Percentiles rank a stretch among this genome's conserved stretches.
Conservation (phyloP, 2,113 vertebrate genomes). For the Gymnocephalus cernua region DNA sequence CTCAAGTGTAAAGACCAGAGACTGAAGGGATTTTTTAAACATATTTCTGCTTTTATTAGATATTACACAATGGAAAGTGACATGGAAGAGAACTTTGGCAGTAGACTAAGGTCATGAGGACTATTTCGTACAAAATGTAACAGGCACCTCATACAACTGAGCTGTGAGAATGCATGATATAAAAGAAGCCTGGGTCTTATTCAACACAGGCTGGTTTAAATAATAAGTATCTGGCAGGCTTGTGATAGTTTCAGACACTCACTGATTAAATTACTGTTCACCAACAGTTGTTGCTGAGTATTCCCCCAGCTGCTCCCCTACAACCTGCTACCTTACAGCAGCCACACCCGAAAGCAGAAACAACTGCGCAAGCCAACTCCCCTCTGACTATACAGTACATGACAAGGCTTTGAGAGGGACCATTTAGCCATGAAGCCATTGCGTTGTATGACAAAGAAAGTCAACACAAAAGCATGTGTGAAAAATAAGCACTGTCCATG, state of each 20-base stretch:
- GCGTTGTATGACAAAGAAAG: not conserved
- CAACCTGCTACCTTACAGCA: constrained; percentile 4
- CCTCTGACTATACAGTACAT: constrained; percentile 7
- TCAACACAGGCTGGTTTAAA: not conserved
- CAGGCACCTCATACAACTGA: not conserved
- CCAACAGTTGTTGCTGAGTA: not conserved
- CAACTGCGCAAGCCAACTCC: not conserved
- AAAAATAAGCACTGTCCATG: not conserved
- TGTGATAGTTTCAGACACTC: not conserved
- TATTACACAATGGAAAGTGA: not conserved
- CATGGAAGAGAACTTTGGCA: not conserved
- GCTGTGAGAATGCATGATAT: not conserved
- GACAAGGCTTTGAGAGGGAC: not conserved
- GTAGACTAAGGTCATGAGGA: not conserved
- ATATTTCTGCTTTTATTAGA: constrained; percentile 10
- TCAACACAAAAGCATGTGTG: not conserved
- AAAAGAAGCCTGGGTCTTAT: not conserved
- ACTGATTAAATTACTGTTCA: constrained; percentile 13
- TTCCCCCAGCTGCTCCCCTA: not conserved
- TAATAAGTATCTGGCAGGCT: not conserved
- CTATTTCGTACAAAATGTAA: not conserved
- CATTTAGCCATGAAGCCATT: not conserved
- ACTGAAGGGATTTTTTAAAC: not conserved
- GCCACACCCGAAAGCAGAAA: not conserved
- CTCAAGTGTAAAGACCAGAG: constrained; percentile 2